Evolutionary conservation across 1,140 invertebrate genomes (phyloP).

Genomic region (Maconellicoccus hirsutus): DNA sequence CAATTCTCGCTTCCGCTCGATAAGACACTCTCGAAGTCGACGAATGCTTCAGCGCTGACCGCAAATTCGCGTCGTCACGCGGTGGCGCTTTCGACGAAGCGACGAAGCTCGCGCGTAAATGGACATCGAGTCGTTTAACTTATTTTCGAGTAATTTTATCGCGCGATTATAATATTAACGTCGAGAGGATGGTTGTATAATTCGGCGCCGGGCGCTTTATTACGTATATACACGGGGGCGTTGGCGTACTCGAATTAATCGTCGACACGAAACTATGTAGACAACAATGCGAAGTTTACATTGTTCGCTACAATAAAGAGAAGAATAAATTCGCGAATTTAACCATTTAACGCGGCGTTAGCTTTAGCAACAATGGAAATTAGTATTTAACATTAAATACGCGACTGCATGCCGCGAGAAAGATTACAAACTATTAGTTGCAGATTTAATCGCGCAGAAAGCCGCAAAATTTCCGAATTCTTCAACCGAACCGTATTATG

Average conservation of each 20-base stretch:
- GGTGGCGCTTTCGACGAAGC: too few relatives aligned
- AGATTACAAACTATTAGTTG: background rate
- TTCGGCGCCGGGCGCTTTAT: background rate
- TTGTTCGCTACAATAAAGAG: background rate
- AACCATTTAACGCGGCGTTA: background rate
- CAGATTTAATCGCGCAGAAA: background rate
- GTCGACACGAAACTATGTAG: background rate
- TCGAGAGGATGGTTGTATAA: background rate
- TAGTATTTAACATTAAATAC: slow-evolving; percentile 1
- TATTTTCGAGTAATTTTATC: too few relatives aligned
- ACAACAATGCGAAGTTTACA: slow-evolving; percentile 1
- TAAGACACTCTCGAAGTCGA: too few relatives aligned
- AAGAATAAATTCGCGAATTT: background rate
- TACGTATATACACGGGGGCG: background rate
- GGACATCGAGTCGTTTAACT: too few relatives aligned
- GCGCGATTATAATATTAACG: slow-evolving; percentile 8
- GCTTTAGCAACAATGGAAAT: background rate
- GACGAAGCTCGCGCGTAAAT: too few relatives aligned
- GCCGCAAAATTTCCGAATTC: too few relatives aligned
- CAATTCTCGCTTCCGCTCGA: too few relatives aligned
- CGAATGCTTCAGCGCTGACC: too few relatives aligned
- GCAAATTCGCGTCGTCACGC: too few relatives aligned
- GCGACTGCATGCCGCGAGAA: background rate
- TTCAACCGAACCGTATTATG: too few relatives aligned
- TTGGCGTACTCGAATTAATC: background rate